phyloP scores from a whole-genome alignment of 2,888 invertebrate species.

The Atethmia centrago region DNA sequence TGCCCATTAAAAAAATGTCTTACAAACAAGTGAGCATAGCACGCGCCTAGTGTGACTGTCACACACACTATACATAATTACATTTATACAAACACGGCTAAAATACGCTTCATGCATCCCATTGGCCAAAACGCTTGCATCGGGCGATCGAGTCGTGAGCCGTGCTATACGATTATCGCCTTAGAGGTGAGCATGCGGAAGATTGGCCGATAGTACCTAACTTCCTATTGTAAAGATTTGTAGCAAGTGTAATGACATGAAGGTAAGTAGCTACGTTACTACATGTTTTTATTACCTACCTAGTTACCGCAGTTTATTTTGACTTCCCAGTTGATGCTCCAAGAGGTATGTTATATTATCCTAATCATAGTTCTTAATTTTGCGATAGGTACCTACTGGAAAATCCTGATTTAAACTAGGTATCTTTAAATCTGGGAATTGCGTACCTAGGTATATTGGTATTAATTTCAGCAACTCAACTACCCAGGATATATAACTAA shows the following conservation, averaged over 20 bases:
- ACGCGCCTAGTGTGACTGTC: no score
- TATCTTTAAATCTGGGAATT: not conserved
- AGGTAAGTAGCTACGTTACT: constrained; percentile 6
- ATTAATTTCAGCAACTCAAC: not conserved
- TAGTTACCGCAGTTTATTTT: constrained; percentile 24
- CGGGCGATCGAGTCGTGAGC: no score
- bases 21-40: no score
- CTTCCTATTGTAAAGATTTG: constrained; percentile 12
- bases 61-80: no score
- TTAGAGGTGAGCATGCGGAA: no score
- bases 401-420: not conserved
- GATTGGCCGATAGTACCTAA: no score
- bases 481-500: not conserved
- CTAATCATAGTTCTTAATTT: constrained; percentile 1
- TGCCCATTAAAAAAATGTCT: no score
- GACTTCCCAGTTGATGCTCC: constrained; percentile 19
- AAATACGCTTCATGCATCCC: no score
- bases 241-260: constrained; percentile 15
- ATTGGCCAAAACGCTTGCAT: no score
- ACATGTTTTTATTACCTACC: constrained; percentile 14
- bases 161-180: no score
- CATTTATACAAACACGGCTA: no score
- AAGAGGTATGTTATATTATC: not conserved
- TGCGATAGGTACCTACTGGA: not conserved
- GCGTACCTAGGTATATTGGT: not conserved